Evolutionary conservation across 2,113 vertebrate genomes (phyloP).

Genomic region (Oenanthe oenanthe): DNA sequence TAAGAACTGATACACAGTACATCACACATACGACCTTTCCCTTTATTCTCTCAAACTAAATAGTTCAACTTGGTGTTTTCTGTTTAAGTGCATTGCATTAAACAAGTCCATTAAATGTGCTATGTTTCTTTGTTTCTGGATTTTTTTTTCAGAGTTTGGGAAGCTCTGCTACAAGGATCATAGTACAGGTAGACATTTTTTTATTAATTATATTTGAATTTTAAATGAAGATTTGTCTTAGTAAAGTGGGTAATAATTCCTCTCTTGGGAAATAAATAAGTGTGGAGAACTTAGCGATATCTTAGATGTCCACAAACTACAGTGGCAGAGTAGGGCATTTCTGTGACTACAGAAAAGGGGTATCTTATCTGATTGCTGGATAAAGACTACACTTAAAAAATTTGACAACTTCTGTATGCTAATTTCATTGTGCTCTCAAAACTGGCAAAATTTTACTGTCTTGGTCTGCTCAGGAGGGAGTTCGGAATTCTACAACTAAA

Average conservation of each 20-base stretch:
- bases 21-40: accelerated
- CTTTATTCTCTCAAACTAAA: background rate
- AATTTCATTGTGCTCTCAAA: background rate
- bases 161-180: slow-evolving; percentile 55
- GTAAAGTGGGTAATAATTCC: background rate
- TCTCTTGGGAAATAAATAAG: background rate
- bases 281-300: background rate
- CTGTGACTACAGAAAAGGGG: background rate
- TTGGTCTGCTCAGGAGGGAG: background rate
- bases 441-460: background rate
- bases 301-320: background rate
- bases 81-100: background rate
- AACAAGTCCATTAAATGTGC: background rate
- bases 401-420: background rate
- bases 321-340: background rate
- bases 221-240: background rate
- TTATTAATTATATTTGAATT: background rate
- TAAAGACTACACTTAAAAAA: background rate
- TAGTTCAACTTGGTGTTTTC: background rate
- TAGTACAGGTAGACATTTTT: slow-evolving; percentile 49
- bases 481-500: background rate
- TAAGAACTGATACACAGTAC: background rate
- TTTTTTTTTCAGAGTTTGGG: slow-evolving; percentile 42
- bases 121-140: background rate
- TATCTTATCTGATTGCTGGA: background rate